These are phyloP conservation scores for Camelus dromedarius DNA, from an alignment of 2,113 vertebrate species.

Conservation along the genomic window DNA sequence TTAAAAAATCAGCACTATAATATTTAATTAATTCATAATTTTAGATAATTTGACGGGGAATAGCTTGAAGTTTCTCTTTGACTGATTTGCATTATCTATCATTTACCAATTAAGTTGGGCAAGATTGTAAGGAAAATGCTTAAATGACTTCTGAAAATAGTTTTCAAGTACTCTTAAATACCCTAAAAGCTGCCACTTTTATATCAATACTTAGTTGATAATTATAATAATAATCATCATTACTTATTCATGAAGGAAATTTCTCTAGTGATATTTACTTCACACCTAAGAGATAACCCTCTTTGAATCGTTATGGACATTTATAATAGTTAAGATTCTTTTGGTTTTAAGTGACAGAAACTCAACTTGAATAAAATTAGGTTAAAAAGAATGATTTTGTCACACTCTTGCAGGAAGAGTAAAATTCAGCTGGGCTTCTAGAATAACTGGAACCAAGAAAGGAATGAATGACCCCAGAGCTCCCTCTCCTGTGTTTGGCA, in stretches of 20 bases:
- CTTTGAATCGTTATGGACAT: not conserved
- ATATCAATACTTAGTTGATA: conserved; percentile 15
- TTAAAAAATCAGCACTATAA: conserved; percentile 47
- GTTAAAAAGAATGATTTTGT: not conserved
- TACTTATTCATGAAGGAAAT: conserved; percentile 34
- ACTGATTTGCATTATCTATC: conserved; percentile 57
- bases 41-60: conserved; percentile 65
- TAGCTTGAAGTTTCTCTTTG: conserved; percentile 67
- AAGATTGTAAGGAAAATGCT: conserved; percentile 52
- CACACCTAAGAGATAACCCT: not conserved
- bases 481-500: not conserved
- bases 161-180: conserved; percentile 54
- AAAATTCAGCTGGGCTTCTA: not conserved
- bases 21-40: conserved; percentile 69
- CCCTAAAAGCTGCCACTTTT: conserved; percentile 31
- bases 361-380: not conserved
- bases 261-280: conserved; percentile 45
- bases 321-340: conserved; percentile 1
- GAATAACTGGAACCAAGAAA: not conserved
- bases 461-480: not conserved
- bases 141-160: conserved; percentile 71
- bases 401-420: not conserved
- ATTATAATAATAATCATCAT: conserved; percentile 49
- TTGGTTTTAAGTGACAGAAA: conserved; percentile 47
- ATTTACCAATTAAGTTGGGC: conserved; percentile 64